These are phyloP conservation scores for Parnassius orleans DNA, from an alignment of 2,888 invertebrate genomes.

Conservation along the genomic window DNA sequence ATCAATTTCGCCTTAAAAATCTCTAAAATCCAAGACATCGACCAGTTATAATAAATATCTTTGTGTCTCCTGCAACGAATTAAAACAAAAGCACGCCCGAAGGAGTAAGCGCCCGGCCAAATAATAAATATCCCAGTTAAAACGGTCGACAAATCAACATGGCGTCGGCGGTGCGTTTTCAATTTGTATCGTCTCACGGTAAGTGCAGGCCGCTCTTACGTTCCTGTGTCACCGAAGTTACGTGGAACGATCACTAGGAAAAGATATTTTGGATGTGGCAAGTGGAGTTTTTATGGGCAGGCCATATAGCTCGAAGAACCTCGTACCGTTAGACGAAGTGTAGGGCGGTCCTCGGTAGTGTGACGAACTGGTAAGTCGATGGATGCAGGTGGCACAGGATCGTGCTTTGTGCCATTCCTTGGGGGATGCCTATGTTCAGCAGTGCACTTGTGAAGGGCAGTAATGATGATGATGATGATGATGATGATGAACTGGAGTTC, in stretches of 20 bases:
- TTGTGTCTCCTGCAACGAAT: slow-evolving; percentile 7
- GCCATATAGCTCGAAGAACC: too few species aligned
- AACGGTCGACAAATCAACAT: slow-evolving; percentile 69
- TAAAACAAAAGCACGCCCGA: slow-evolving; percentile 18
- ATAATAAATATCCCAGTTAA: slow-evolving; percentile 31
- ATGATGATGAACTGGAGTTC: too few species aligned
- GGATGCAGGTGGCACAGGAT: too few species aligned
- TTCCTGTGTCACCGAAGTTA: slow-evolving; percentile 31
- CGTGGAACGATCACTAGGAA: slow-evolving; percentile 22
- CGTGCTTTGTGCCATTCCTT: too few species aligned
- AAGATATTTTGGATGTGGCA: slow-evolving; percentile 15
- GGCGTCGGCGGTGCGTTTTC: slow-evolving; percentile 66
- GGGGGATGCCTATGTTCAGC: too few species aligned
- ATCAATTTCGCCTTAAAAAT: background rate
- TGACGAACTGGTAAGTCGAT: too few species aligned
- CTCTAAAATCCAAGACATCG: background rate
- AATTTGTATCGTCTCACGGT: slow-evolving; percentile 69
- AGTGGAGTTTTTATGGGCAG: background rate
- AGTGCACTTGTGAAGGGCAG: too few species aligned
- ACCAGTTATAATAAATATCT: slow-evolving; percentile 18
- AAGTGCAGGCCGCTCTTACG: slow-evolving; percentile 51
- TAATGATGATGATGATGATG: too few species aligned
- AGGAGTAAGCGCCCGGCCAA: slow-evolving; percentile 4
- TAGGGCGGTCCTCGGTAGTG: too few species aligned
- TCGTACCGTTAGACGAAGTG: too few species aligned